These are phyloP conservation scores for Polypedilum pembai DNA, from an alignment of 1,140 invertebrate genomes.

Conservation along the genomic window DNA sequence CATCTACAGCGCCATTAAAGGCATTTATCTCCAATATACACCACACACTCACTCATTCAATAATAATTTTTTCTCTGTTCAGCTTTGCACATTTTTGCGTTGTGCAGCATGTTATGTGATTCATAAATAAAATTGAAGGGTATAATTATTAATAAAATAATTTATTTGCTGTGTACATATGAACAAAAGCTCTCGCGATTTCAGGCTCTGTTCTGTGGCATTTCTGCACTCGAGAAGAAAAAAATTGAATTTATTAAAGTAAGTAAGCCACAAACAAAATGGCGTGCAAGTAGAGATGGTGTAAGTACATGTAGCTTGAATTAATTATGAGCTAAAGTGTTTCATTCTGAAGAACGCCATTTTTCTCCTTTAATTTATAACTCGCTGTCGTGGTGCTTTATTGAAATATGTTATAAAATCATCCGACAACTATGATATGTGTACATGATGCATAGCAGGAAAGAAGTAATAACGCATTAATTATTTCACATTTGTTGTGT, in stretches of 20 bases:
- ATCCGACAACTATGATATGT: too few relatives aligned
- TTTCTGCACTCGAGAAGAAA: not conserved
- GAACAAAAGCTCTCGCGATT: too few relatives aligned
- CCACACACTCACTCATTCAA: not conserved
- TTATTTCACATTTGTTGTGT: slow-evolving; percentile 28
- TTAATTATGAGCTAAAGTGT: slow-evolving; percentile 23
- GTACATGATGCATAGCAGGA: not conserved
- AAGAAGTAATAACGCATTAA: slow-evolving; percentile 24
- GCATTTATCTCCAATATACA: slow-evolving; percentile 1
- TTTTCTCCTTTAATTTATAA: not conserved
- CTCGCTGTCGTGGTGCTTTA: not conserved
- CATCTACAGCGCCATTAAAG: slow-evolving; percentile 11
- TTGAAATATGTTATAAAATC: too few relatives aligned
- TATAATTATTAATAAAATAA: slow-evolving; percentile 15
- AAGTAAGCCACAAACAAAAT: slow-evolving; percentile 25
- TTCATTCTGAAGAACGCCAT: not conserved
- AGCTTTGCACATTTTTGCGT: not conserved
- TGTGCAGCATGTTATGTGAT: not conserved
- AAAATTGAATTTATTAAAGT: not conserved
- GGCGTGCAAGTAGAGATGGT: not conserved
- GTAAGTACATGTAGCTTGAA: not conserved
- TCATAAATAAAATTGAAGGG: slow-evolving; percentile 18
- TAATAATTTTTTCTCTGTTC: not conserved
- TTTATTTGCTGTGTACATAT: slow-evolving; percentile 18
- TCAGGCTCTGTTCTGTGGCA: too few relatives aligned